Evolutionary conservation across 2,797 vertebrate species (phyloP), one percentile per base, ranked within the genome.

Genomic region (Botia kubotai): DNA sequence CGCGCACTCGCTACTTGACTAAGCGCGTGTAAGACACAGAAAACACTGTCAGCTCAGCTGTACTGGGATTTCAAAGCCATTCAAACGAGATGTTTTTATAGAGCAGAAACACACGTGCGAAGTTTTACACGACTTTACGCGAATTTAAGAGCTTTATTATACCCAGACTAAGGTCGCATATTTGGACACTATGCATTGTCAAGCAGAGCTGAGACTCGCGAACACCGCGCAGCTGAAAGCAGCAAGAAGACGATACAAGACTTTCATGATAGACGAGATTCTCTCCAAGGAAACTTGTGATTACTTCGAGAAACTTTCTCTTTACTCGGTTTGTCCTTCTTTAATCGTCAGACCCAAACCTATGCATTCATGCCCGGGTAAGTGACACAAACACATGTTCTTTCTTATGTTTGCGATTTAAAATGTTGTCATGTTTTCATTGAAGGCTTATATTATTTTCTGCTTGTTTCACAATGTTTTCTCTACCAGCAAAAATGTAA

Each of bases 261-360:
- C 98, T 48, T 99, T 99, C 89, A 98, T 99, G 98, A 99, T 99
- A 82, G 97, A 99, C 87, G 97, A 99, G 93, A 99, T 99, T 86
- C 95, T 99, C 39, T 96, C 97, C 89, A 98, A 96, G 89, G 97
- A 98, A 91, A 98, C 97, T 39, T 98, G 97, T 96, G 96, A 97
- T 92, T 98, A 98, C 92, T 97, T 99, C 69, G 96, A 98, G 94
- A 98, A 97, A 91, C 97, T 99, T 85, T 98, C 97, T 14, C 95
- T 99, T 4, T 97, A 96, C 85, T 97, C 97, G 0, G 94, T 96
- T 60, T 98, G 97, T 23, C 97, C 98, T 0, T 95, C 97, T 13
- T 94, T 98, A 81, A 87, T 99, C 83, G 96, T 98, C 7, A 92
- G 97, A 66, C 98, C 98, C 79, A 97, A 97, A 86, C 95, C 98